Conservation (phyloP, 2,797 vertebrate genomes). For the Prunella strophiata region DNA sequence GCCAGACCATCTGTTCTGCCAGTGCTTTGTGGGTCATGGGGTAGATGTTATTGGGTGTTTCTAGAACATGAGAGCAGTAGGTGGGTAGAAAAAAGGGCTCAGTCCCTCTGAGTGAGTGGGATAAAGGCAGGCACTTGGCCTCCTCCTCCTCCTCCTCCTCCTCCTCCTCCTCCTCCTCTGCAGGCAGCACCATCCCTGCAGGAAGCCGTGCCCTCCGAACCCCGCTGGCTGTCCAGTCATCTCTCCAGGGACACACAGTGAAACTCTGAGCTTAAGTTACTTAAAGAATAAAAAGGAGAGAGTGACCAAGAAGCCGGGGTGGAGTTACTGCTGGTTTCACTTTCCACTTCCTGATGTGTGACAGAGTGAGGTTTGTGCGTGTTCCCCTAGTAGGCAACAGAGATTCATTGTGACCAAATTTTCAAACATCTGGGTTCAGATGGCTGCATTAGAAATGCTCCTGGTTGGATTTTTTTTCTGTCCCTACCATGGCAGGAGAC, state of each 20-base stretch:
- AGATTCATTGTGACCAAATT: not conserved
- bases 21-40: not conserved
- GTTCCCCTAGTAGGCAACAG: not conserved
- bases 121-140: not conserved
- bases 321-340: slow-evolving; percentile 20
- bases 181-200: not conserved
- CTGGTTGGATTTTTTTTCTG: not conserved
- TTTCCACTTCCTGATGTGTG: slow-evolving; percentile 24
- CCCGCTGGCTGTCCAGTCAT: rapidly evolving
- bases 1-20: not conserved
- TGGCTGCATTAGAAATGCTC: not conserved
- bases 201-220: not conserved
- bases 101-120: not conserved
- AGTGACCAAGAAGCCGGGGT: not conserved
- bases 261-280: not conserved
- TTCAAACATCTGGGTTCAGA: not conserved
- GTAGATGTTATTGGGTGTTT: not conserved
- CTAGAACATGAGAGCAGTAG: not conserved
- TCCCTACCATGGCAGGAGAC: not conserved
- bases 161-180: not conserved
- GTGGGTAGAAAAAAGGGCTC: not conserved
- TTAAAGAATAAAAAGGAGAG: not conserved
- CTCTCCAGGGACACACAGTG: not conserved
- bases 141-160: not conserved
- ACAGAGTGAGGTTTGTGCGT: not conserved